Evolutionary conservation across 1,140 invertebrate species (phyloP).

Genomic region (Eurytemora carolleeae): DNA sequence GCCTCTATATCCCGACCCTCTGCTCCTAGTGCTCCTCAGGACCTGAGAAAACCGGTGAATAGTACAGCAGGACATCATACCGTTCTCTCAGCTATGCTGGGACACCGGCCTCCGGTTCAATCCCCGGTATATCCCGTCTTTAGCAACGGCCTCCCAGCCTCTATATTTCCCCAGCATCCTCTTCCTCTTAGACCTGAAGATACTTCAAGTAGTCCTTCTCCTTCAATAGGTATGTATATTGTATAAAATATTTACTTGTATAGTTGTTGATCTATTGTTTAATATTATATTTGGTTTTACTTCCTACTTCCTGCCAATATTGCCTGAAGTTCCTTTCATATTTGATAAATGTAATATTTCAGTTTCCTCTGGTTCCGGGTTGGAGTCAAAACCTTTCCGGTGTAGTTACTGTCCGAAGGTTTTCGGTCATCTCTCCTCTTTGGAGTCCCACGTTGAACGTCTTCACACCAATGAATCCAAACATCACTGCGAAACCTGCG

Average conservation of each 20-base stretch:
- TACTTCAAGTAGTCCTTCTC: background rate
- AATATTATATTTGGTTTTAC: no score
- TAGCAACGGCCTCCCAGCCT: background rate
- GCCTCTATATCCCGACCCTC: constrained; percentile 2
- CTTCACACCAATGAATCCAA: constrained; percentile 12
- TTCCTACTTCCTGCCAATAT: no score
- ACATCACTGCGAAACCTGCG: constrained; percentile 10
- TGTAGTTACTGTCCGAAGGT: constrained; percentile 14
- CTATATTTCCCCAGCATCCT: background rate
- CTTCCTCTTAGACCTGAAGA: constrained; percentile 1
- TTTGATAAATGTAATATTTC: background rate
- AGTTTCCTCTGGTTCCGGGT: background rate
- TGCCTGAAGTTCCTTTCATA: no score
- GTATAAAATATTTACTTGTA: no score
- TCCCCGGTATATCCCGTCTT: constrained; percentile 10
- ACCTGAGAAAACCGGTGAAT: constrained; percentile 6
- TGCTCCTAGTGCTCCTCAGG: background rate
- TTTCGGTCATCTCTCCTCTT: constrained; percentile 11
- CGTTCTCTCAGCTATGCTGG: constrained; percentile 10
- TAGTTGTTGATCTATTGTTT: no score
- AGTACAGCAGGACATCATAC: constrained; percentile 1
- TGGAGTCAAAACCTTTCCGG: constrained; percentile 6
- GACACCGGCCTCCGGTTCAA: background rate
- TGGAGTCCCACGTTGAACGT: constrained; percentile 13
- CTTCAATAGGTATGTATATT: no score